phyloP scores from a whole-genome alignment of 2,797 vertebrate genomes.

The Enteromius viviparus region DNA sequence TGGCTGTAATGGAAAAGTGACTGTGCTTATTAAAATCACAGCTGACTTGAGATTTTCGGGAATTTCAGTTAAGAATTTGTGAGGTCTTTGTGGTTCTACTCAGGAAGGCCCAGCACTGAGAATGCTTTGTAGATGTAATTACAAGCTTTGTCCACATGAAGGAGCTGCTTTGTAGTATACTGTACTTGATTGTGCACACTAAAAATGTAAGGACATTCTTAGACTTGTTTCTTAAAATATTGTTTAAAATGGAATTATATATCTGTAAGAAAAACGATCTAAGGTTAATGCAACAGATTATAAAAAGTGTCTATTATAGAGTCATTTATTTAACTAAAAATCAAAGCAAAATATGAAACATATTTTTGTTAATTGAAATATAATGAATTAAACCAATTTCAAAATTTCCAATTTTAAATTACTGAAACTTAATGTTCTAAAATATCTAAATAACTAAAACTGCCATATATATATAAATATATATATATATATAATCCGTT shows the following conservation, averaged over 20 bases:
- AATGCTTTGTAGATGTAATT: background rate
- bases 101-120: background rate
- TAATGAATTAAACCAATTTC: too few relatives aligned
- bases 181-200: background rate
- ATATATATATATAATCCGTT: too few relatives aligned
- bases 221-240: background rate
- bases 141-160: constrained; percentile 42
- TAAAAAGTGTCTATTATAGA: background rate
- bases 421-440: too few relatives aligned
- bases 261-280: background rate
- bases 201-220: background rate
- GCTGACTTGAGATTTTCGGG: background rate
- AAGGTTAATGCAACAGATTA: background rate
- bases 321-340: background rate
- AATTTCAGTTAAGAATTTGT: background rate
- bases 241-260: background rate
- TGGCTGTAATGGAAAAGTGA: background rate
- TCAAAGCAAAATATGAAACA: background rate
- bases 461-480: too few relatives aligned
- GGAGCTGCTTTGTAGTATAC: constrained; percentile 34
- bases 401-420: too few relatives aligned
- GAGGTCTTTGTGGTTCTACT: background rate
- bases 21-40: background rate
- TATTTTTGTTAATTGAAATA: background rate
- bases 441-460: too few relatives aligned